A percentile compares a stretch with the other conserved stretches of the same genome.
phyloP scores from a whole-genome alignment of 2,888 invertebrate genomes.

The Trachelus tabidus region DNA sequence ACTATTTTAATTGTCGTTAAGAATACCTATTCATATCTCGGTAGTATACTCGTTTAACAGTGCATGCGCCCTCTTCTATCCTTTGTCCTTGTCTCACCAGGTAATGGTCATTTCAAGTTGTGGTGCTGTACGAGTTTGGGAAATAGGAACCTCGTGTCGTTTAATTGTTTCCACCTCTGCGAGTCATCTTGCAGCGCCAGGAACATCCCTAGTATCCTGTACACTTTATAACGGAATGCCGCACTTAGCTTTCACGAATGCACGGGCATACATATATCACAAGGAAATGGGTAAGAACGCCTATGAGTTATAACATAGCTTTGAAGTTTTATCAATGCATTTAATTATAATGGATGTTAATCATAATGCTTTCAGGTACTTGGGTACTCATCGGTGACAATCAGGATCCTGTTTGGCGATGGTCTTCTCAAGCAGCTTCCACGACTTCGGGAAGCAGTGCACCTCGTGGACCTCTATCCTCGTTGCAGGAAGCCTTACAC shows the following conservation, averaged over 20 bases:
- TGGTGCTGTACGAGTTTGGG: conserved; percentile 64
- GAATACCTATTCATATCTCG: not conserved
- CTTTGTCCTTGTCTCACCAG: conserved; percentile 30
- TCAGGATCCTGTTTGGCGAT: conserved; percentile 66
- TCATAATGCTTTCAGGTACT: conserved; percentile 43
- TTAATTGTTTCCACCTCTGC: conserved; percentile 61
- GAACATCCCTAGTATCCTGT: conserved; percentile 55
- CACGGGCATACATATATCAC: conserved; percentile 87
- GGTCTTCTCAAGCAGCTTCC: conserved; percentile 61
- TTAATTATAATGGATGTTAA: not conserved
- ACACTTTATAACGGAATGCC: conserved; percentile 79
- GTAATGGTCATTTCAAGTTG: conserved; percentile 64
- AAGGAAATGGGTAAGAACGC: conserved; percentile 77
- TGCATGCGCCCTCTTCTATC: not conserved
- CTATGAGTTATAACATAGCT: not conserved
- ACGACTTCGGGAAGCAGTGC: conserved; percentile 52
- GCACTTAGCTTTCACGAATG: conserved; percentile 85
- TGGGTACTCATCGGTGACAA: conserved; percentile 70
- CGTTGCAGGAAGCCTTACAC: conserved; percentile 61
- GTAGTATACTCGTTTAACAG: not conserved
- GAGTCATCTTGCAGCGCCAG: conserved; percentile 58
- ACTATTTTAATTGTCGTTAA: not conserved
- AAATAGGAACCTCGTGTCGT: conserved; percentile 56
- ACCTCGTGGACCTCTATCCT: conserved; percentile 61
- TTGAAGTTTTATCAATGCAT: not conserved